Base-by-base conservation (phyloP, 2,797 vertebrate genomes). In the Megaceryle alcyon region DNA sequence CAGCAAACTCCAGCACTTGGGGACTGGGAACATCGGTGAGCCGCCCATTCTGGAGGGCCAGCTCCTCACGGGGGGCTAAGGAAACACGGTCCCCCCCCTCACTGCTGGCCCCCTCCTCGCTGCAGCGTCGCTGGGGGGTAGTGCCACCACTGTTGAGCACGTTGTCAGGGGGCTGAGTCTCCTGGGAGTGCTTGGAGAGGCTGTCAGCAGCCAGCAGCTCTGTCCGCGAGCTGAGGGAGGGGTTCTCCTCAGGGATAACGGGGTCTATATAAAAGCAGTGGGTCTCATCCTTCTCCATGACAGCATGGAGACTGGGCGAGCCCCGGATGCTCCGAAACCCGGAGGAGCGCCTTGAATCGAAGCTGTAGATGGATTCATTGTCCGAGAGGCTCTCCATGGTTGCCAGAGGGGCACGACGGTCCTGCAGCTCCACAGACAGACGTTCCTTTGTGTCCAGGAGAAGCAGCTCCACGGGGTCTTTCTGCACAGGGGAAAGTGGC, bases 351-450 rank as follows among this genome's bases (percentile, higher is more conserved):
- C 99, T 98, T 1, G 99, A 99, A 95, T 99, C 99, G 21, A 99
- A 98, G 97, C 99, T 99, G 96, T 99, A 99, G 93, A 99, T 97
- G 7, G 99, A 99, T 87, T 99, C 99, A 0, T 99, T 99, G 44
- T 99, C 99, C 0, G 99, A 99, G 20, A 99, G 98, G 96, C 99
- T 99, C 97, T 99, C 99, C 99, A 99, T 99, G 95, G 99, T 98
- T 1, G 99, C 99, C 48, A 99, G 98, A 0, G 99, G 99, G 3
- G 99, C 99, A 39, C 99, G 98, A 26, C 98, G 98, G 57, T 99
- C 99, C 97, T 99, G 98, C 80, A 99, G 97, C 97, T 99, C 99
- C 59, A 99, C 99, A 0, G 98, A 97, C 76, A 99, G 98, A 22
- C 99, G 98, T 86, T 99, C 99, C 91, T 99, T 98, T 1, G 99